Evolutionary conservation across 1,140 invertebrate species (phyloP), one percentile per base, ranked within the genome.

Genomic region (Neodiprion pinetum): DNA sequence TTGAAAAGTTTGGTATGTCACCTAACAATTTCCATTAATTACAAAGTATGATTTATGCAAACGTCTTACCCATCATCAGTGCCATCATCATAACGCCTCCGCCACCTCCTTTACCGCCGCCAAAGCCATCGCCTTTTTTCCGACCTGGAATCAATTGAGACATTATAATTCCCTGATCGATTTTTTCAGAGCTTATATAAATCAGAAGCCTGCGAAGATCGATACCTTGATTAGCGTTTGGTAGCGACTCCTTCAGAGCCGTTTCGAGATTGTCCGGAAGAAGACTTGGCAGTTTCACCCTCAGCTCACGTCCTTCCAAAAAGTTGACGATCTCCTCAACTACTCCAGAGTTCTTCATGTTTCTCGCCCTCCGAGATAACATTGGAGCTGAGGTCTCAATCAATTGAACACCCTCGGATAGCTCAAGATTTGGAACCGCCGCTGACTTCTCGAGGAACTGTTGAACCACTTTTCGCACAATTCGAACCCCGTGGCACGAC

Each of bases 61-160:
- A 40, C 0, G 81, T 87, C 82, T 90, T 91, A 76, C 93, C 93
- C 89, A 95, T 94, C 92, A 95, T 94, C 48, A 94, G 73, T 0
- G 92, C 93, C 83, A 94, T 87, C 5, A 93, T 85, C 70, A 93
- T 82, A 1, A 92, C 76, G 17, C 89, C 87, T 4, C 89, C 89
- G 3, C 84, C 86, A 5, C 90, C 85, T 71, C 85, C 85, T 75
- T 88, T 88, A n/a, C 87, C 89, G 8, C 87, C 82, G 1, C 82
- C 83, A 1, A 78, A 72, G 0, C 79, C 81, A 0, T 80, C 80
- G 9, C 80, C 80, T 61, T 61, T 61, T 12, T 17, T 17, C n/a
- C 53, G 11, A 9, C 67, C 73, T 74, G 73, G 7, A 74, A 74
- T 48, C n/a, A 70, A 50, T 61, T 17, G 53, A 61, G 0, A 74